Conservation (phyloP, 2,797 vertebrate genomes). For the Rachycentron canadum region DNA sequence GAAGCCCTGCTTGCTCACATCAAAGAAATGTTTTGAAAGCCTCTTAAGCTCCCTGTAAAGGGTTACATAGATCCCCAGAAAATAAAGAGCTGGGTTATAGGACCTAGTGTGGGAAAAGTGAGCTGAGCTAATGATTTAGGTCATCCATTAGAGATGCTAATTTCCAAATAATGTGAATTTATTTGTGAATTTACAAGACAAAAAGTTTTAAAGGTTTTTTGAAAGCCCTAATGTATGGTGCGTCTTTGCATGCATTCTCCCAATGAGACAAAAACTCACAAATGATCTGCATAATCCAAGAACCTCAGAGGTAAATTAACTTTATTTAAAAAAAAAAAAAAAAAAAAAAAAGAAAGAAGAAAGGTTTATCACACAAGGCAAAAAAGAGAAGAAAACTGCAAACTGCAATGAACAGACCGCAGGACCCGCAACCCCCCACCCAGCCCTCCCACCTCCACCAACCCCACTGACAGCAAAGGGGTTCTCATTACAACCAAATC, state of each 20-base stretch:
- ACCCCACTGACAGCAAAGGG: conserved; percentile 82
- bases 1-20: conserved; percentile 82
- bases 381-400: conserved; percentile 90
- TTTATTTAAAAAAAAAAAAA: conserved; percentile 99
- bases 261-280: background rate
- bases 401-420: conserved; percentile 95
- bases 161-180: conserved; percentile 35
- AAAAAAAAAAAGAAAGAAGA: no score
- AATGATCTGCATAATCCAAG: conserved; percentile 40
- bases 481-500: conserved; percentile 94
- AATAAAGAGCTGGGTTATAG: conserved; percentile 68
- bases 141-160: conserved; percentile 40
- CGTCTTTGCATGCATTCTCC: background rate
- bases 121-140: conserved; percentile 63
- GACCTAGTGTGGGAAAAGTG: conserved; percentile 80
- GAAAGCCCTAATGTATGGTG: background rate
- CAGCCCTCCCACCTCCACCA: conserved; percentile 46
- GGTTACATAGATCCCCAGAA: conserved; percentile 72
- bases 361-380: conserved; percentile 95
- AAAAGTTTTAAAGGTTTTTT: background rate
- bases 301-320: conserved; percentile 87
- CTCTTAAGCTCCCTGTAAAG: conserved; percentile 84
- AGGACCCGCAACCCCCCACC: conserved; percentile 76
- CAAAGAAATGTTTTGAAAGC: conserved; percentile 82
- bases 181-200: conserved; percentile 12